Base-by-base conservation (phyloP, 2,888 invertebrate genomes). In the Ellobium chinense region DNA sequence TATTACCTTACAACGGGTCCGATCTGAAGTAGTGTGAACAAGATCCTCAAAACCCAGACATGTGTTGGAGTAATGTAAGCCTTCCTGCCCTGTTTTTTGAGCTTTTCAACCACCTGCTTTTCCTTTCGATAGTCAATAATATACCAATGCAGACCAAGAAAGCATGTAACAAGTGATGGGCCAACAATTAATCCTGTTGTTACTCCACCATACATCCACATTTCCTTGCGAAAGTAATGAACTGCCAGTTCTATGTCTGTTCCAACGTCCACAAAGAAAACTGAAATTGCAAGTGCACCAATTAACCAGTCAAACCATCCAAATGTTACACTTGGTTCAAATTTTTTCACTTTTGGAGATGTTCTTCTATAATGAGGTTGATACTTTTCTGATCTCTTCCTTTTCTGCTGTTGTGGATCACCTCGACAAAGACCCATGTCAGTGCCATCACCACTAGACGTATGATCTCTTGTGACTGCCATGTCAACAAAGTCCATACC, bases 1-100 rank as follows among this genome's bases (percentile, higher is more conserved):
- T 14, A 9, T 69, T 87, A 89, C 91, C 91, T 88, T 29, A 90
- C 86, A 60, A 89, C 87, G 72, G 90, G 89, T 65, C 89, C 90
- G 83, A 88, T 80, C 80, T 88, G 87, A 2, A 88, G 83, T n/a
- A 89, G 68, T 3, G 89, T 89, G 77, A 89, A 85, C 21, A 88
- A 54, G 46, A 90, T 86, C 74, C 90, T 83, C 24, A 83, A 69
- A 68, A 86, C 72, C 90, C 90, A 90, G 1, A 87, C 76, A 31
- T 66, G 31, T 24, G 62, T 46, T 14, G 86, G 82, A 7, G 88
- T 87, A 27, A 78, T 73, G 37, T 85, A 78, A 14, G 85, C 84
- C 34, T 84, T 75, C 21, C 77, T 73, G 31, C 83, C 74, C 63
- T 78, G 27, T 74, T 75, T 72, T 9, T 74, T 68, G 27, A 65